These are phyloP conservation scores for Tangara arthus DNA, from an alignment of 2,797 vertebrate species.

Conservation along the genomic window DNA sequence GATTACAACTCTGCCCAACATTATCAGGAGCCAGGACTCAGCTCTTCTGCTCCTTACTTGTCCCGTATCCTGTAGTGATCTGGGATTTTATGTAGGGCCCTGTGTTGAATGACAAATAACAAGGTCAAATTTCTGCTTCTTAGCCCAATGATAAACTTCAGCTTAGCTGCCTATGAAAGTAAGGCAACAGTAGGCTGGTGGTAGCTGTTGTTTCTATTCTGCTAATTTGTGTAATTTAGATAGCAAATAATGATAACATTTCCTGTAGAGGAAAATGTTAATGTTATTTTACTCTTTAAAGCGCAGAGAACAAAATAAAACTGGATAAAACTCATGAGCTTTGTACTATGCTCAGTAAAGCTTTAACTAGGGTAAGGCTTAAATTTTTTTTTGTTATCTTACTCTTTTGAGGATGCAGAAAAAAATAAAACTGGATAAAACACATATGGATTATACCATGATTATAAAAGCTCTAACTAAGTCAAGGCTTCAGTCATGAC, in stretches of 20 bases:
- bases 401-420: not conserved
- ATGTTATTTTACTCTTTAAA: not conserved
- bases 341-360: not conserved
- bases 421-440: not conserved
- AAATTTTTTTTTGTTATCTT: not conserved
- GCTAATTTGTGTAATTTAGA: not conserved
- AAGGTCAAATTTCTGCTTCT: not conserved
- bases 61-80: not conserved
- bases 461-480: not conserved
- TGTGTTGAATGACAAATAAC: not conserved
- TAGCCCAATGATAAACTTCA: not conserved
- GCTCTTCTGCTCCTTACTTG: not conserved
- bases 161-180: not conserved
- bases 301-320: not conserved
- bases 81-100: not conserved
- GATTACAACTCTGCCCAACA: not conserved
- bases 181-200: not conserved
- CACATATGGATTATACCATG: not conserved
- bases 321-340: not conserved
- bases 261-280: not conserved
- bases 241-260: not conserved
- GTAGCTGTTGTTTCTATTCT: not conserved
- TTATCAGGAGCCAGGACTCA: not conserved
- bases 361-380: not conserved
- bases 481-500: not conserved